phyloP scores from a whole-genome alignment of 2,888 invertebrate species.

The Ophion ventricosus region DNA sequence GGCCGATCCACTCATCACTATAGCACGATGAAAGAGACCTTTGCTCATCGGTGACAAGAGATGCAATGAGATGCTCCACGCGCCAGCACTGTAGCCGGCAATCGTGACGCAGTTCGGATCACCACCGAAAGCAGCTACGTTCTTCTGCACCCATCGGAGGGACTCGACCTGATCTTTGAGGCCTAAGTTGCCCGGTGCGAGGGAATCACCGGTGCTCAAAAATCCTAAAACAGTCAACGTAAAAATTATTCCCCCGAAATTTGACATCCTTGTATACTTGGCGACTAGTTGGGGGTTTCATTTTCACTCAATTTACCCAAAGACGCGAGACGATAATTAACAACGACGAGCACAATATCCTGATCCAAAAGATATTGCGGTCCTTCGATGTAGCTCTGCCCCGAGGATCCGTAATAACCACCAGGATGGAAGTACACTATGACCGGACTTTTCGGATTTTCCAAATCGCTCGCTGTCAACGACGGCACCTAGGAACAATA shows the following conservation, averaged over 20 bases:
- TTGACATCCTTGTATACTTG: neutral
- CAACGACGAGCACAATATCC: conserved; percentile 78
- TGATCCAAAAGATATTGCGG: conserved; percentile 78
- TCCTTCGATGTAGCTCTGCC: conserved; percentile 84
- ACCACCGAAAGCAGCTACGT: conserved; percentile 88
- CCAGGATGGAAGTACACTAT: conserved; percentile 89
- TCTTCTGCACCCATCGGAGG: conserved; percentile 87
- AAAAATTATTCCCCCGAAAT: neutral
- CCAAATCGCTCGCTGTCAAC: neutral
- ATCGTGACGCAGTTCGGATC: conserved; percentile 87
- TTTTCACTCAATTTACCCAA: conserved; percentile 73
- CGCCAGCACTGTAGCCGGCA: conserved; percentile 85
- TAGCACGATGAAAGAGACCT: conserved; percentile 88
- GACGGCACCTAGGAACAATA: conserved; percentile 52
- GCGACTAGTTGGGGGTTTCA: neutral
- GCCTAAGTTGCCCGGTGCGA: conserved; percentile 88
- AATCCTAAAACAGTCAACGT: conserved; percentile 82
- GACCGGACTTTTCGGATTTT: conserved; percentile 84
- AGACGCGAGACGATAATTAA: conserved; percentile 78
- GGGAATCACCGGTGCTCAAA: conserved; percentile 86
- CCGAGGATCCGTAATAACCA: conserved; percentile 87
- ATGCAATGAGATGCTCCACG: conserved; percentile 82
- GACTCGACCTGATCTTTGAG: conserved; percentile 89
- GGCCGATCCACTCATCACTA: conserved; percentile 88
- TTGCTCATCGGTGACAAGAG: conserved; percentile 86